These are phyloP conservation scores for Danaus melanippus DNA, from an alignment of 1,140 invertebrate genomes.

Conservation along the genomic window DNA sequence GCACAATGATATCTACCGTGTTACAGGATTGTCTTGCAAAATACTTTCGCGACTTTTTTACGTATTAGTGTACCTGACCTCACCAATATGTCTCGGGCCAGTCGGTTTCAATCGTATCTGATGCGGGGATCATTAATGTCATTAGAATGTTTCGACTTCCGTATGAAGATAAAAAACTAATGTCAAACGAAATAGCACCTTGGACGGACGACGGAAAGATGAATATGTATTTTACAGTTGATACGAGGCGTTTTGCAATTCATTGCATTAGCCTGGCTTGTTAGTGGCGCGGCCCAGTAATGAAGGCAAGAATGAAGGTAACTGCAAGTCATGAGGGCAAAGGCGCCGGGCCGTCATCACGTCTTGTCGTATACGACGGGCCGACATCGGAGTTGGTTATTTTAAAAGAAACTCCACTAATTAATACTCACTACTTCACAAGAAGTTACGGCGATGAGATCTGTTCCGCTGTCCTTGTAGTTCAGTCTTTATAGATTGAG, in stretches of 20 bases:
- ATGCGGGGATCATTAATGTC: constrained; percentile 64
- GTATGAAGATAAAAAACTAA: constrained; percentile 21
- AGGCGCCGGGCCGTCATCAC: constrained; percentile 55
- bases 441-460: constrained; percentile 41
- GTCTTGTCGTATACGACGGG: constrained; percentile 54
- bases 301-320: constrained; percentile 33
- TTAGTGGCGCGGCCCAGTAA: constrained; percentile 52
- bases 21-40: too few relatives aligned
- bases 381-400: constrained; percentile 59
- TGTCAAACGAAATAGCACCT: constrained; percentile 1
- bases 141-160: constrained; percentile 56
- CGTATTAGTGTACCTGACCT: too few relatives aligned
- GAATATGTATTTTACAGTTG: constrained; percentile 11
- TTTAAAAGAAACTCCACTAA: constrained; percentile 62
- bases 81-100: neutral
- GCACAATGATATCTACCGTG: too few relatives aligned
- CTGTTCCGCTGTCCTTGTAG: constrained; percentile 48
- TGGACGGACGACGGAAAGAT: constrained; percentile 9
- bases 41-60: too few relatives aligned
- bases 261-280: constrained; percentile 68
- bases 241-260: constrained; percentile 56
- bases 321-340: constrained; percentile 59
- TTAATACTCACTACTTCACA: constrained; percentile 55
- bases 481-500: too few relatives aligned
- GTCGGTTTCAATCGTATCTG: constrained; percentile 25